Conservation (phyloP, 92 coral and sea anemone species). For the Anthopleura xanthogrammica region DNA sequence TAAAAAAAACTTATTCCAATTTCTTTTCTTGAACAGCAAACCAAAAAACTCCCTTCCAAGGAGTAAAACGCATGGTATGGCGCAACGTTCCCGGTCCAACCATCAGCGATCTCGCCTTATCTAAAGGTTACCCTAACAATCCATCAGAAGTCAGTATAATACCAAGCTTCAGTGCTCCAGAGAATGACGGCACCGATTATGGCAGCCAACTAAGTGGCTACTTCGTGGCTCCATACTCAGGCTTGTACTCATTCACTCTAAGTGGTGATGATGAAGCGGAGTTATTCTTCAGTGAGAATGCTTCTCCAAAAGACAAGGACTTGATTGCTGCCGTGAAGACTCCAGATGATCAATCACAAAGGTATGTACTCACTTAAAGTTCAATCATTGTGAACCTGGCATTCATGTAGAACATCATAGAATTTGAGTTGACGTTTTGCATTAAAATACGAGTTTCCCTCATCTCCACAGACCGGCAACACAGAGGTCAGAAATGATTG, state of each 20-base stretch:
- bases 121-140: conserved; percentile 57
- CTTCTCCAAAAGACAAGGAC: conserved; percentile 56
- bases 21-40: conserved; percentile 43
- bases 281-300: conserved; percentile 73
- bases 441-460: background rate
- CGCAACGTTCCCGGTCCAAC: conserved; percentile 69
- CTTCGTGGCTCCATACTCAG: conserved; percentile 83
- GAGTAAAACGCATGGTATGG: conserved; percentile 83
- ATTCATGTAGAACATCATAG: no score
- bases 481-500: conserved; percentile 33
- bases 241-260: conserved; percentile 72
- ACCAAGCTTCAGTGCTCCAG: conserved; percentile 70
- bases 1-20: no score
- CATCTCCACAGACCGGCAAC: conserved; percentile 28
- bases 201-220: conserved; percentile 77
- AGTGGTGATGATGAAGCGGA: conserved; percentile 85
- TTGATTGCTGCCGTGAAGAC: conserved; percentile 66
- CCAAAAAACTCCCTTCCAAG: conserved; percentile 65
- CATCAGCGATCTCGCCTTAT: conserved; percentile 62
- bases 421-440: no score
- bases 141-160: conserved; percentile 61
- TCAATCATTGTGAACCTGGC: background rate
- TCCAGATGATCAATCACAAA: conserved; percentile 4
- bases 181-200: conserved; percentile 70
- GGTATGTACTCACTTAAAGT: background rate